Conservation (phyloP, 2,113 vertebrate species). For the Apeltes quadracus region DNA sequence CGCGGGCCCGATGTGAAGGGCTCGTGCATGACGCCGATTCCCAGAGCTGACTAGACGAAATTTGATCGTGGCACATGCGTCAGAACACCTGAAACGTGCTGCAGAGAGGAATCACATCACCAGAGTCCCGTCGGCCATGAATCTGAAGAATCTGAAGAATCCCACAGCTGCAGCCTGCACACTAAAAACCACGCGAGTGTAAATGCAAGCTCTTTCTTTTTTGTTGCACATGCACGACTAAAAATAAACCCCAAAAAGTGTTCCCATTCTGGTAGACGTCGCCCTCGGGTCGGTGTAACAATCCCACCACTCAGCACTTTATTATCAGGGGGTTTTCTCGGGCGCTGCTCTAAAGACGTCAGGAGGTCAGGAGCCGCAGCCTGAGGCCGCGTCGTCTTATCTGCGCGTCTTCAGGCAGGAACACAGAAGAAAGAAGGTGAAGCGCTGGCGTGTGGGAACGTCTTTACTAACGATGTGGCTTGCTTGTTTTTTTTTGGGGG, state of each 20-base stretch:
- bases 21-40: constrained; percentile 11
- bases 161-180: constrained; percentile 23
- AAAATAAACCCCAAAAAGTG: constrained; percentile 60
- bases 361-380: constrained; percentile 47
- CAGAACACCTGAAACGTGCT: constrained; percentile 48
- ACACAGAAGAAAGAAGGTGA: not conserved
- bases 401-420: constrained; percentile 55
- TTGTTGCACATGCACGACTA: constrained; percentile 11
- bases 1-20: not conserved
- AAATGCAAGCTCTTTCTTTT: constrained; percentile 13
- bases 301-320: too few relatives aligned
- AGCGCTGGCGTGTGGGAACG: not conserved
- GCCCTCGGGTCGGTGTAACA: constrained; percentile 41
- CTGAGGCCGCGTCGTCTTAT: constrained; percentile 55
- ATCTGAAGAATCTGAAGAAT: constrained; percentile 54
- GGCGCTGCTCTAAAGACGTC: constrained; percentile 30
- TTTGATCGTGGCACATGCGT: constrained; percentile 31
- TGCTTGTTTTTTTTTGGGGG: constrained; percentile 6
- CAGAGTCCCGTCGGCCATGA: constrained; percentile 22
- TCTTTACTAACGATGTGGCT: too few relatives aligned
- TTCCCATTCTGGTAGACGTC: constrained; percentile 31
- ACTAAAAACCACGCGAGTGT: constrained; percentile 30
- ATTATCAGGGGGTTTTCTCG: constrained; percentile 63
- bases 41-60: constrained; percentile 22
- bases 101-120: constrained; percentile 1